Base-by-base conservation (phyloP, 2,797 vertebrate species). In the Muraenolepis orangiensis region DNA sequence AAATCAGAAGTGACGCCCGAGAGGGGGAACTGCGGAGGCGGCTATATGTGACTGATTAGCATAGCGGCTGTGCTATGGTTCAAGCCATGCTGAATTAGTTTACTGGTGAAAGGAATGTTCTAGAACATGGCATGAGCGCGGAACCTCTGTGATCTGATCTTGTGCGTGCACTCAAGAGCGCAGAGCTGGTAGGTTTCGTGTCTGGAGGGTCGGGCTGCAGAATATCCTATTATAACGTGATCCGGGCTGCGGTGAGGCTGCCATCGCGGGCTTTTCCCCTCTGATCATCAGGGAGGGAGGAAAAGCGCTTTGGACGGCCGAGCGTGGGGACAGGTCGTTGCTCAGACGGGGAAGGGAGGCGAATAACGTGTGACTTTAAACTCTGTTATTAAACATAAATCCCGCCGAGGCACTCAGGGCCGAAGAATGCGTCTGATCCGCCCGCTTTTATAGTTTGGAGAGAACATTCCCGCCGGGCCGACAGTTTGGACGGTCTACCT, bases 381-480 rank as follows among this genome's bases (percentile, higher is more conserved):
- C 79, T 75, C 76, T 82, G 82, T 84, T 86, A 87, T 85, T 81
- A 83, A 87, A 89, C 84, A 78, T 86, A 85, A 90, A 85, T 88
- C 84, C 84, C 81, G 84, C 84, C 77, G 84, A 86, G 83, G 81
- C 85, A 85, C 85, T 88, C 82, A 87, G 87, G 80, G 82, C 84
- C 30, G 82, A 88, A 85, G 87, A 89, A 89, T 90, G 88, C 80
- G 84, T 87, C 77, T 88, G 87, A 86, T 89, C 89, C 89, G 70
- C 89, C 88, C 85, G 81, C 73, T 88, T 89, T 88, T 85, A 87
- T 81, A 84, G 82, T 85, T 78, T n/a, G 84, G 81, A 76, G 84
- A 75, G 85, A 84, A 69, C 80, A 86, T 82, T 74, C 77, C 51
- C 51, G 6, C 36, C 36, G n/a, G n/a, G 10, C 36, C 36, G 36